Evolutionary conservation across 2,888 invertebrate species (phyloP).

Genomic region (Aleiodes alternator): DNA sequence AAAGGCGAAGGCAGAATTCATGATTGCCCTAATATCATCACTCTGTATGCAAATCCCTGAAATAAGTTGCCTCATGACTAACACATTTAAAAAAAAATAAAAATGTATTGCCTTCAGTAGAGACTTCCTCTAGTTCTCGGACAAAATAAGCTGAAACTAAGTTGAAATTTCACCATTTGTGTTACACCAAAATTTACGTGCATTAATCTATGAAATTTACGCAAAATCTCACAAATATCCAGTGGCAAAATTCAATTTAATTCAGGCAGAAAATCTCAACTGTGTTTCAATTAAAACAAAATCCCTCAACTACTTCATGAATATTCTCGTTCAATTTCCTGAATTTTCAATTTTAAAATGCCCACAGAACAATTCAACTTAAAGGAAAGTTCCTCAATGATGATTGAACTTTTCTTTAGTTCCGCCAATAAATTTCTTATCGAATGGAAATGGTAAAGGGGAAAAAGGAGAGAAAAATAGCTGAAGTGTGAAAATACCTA

Average conservation of each 20-base stretch:
- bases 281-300: too few species aligned
- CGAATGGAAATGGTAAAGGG: constrained; percentile 4
- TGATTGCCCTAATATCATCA: neutral
- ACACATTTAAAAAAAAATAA: constrained; percentile 53
- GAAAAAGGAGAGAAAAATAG: constrained; percentile 34
- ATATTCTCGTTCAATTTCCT: too few species aligned
- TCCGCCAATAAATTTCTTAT: neutral
- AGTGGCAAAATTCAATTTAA: too few species aligned
- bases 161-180: constrained; percentile 50
- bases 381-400: too few species aligned
- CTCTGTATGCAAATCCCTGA: constrained; percentile 50
- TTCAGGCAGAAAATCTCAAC: too few species aligned
- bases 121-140: constrained; percentile 28
- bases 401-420: too few species aligned
- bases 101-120: constrained; percentile 52
- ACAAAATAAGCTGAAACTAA: constrained; percentile 34
- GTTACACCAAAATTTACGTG: constrained; percentile 3
- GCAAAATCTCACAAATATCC: too few species aligned
- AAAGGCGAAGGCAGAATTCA: constrained; percentile 3
- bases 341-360: too few species aligned
- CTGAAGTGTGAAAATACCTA: constrained; percentile 10
- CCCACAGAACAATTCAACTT: too few species aligned
- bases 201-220: neutral
- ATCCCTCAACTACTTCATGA: too few species aligned
- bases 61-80: constrained; percentile 58